phyloP scores from a whole-genome alignment of 2,113 vertebrate species.

The Tor tambroides region DNA sequence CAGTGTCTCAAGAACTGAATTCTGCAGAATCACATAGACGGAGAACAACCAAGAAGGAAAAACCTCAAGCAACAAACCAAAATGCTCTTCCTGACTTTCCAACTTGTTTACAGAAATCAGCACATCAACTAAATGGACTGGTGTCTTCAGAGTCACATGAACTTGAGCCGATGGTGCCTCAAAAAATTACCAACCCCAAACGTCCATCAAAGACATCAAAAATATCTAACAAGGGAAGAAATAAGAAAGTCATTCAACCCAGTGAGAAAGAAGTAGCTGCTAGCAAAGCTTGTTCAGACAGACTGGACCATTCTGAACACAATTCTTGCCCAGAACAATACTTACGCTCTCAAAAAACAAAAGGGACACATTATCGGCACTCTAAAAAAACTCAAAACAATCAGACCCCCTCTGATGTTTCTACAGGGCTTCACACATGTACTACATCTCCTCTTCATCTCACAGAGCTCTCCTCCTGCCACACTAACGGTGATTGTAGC shows the following conservation, averaged over 20 bases:
- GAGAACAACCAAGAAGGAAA: background rate
- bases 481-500: background rate
- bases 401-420: background rate
- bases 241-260: background rate
- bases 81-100: background rate
- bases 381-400: slow-evolving; percentile 3
- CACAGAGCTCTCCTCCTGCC: background rate
- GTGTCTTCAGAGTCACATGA: background rate
- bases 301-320: background rate
- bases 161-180: background rate
- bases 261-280: slow-evolving; percentile 3
- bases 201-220: background rate
- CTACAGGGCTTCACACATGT: background rate
- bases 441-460: slow-evolving; percentile 27
- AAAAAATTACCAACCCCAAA: background rate
- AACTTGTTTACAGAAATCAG: background rate
- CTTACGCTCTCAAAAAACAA: background rate
- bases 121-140: background rate
- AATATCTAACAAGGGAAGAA: background rate
- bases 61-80: slow-evolving; percentile 39
- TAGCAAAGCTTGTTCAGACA: background rate
- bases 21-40: background rate
- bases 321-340: background rate
- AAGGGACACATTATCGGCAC: background rate
- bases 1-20: background rate